A percentile compares a stretch with the other conserved stretches of the same genome.
phyloP scores from a whole-genome alignment of 2,888 invertebrate species.

The Dolichomitus sp. region DNA sequence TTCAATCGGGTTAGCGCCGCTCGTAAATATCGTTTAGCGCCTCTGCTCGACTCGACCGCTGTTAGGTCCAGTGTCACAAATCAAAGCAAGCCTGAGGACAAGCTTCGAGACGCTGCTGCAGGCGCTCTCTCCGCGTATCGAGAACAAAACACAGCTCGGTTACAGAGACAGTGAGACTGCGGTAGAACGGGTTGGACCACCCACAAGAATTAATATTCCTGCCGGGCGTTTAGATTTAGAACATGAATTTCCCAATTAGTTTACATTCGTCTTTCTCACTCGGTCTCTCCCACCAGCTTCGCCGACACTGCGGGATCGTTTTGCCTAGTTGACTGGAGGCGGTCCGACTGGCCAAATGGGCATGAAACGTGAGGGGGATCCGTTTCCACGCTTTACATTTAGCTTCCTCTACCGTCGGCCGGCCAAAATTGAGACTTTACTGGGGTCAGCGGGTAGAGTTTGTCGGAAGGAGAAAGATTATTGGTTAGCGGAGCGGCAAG shows the following conservation, averaged over 20 bases:
- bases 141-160: conserved; percentile 59
- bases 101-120: conserved; percentile 67
- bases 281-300: conserved; percentile 10
- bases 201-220: conserved; percentile 84
- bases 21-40: conserved; percentile 83
- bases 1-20: conserved; percentile 75
- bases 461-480: conserved; percentile 71
- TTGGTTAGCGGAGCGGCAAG: conserved; percentile 82
- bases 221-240: conserved; percentile 85
- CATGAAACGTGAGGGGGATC: conserved; percentile 36
- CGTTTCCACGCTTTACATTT: conserved; percentile 72
- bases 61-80: conserved; percentile 78
- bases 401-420: conserved; percentile 69
- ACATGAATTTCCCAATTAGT: conserved; percentile 86
- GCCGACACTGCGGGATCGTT: conserved; percentile 62
- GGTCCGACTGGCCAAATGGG: conserved; percentile 44
- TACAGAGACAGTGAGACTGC: conserved; percentile 46
- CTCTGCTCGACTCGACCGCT: conserved; percentile 74
- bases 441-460: conserved; percentile 68
- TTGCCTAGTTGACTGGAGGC: conserved; percentile 58
- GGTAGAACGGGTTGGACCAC: conserved; percentile 50
- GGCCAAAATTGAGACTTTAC: conserved; percentile 77
- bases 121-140: conserved; percentile 56
- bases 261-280: conserved; percentile 72
- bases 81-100: conserved; percentile 74